These are phyloP conservation scores for Petrophora chlorosata DNA, from an alignment of 2,888 invertebrate genomes.

Conservation along the genomic window DNA sequence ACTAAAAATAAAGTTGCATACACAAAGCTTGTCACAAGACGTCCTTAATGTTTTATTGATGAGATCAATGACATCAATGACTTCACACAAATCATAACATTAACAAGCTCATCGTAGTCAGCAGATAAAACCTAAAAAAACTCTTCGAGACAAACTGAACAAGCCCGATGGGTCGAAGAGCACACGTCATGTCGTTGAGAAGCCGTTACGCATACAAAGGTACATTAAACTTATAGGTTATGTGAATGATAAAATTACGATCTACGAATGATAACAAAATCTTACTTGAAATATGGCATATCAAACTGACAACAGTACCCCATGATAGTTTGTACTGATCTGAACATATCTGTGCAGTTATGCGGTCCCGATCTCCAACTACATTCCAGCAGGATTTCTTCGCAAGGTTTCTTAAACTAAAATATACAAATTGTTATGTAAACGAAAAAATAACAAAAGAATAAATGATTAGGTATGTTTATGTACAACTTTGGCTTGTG, in stretches of 20 bases:
- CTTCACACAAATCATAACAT: no score
- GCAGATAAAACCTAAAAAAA: no score
- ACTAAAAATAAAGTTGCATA: no score
- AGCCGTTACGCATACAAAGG: no score
- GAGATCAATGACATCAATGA: no score
- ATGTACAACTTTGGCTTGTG: neutral
- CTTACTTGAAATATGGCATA: slow-evolving; percentile 60
- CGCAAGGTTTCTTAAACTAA: slow-evolving; percentile 66
- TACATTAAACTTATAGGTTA: neutral
- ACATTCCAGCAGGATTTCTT: slow-evolving; percentile 53
- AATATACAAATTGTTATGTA: neutral
- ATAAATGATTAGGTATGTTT: neutral
- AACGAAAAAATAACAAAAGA: neutral
- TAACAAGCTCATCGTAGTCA: no score
- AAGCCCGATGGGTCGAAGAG: no score
- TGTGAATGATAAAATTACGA: neutral
- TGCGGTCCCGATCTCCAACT: slow-evolving; percentile 58
- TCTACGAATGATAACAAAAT: neutral
- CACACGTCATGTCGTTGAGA: no score
- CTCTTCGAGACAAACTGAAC: no score
- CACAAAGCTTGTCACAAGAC: no score
- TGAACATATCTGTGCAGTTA: slow-evolving; percentile 64
- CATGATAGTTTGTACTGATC: slow-evolving; percentile 48
- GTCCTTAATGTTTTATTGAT: no score
- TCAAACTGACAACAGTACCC: slow-evolving; percentile 74